Percentiles rank a stretch among this genome's conserved stretches.
These are phyloP conservation scores for Clunio marinus DNA, from an alignment of 2,888 invertebrate genomes.

Conservation along the genomic window DNA sequence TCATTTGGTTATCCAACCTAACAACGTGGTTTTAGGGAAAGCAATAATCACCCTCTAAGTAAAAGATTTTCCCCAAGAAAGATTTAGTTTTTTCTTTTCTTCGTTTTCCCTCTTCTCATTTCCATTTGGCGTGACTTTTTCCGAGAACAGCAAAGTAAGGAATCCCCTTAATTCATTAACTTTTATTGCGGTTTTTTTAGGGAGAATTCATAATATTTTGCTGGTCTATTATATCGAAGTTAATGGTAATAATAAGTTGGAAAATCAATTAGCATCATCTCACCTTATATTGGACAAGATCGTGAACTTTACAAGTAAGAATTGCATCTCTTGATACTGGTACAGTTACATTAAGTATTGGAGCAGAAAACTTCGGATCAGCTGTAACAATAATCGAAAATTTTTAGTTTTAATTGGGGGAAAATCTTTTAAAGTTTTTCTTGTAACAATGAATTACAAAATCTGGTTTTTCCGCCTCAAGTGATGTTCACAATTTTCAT, in stretches of 20 bases:
- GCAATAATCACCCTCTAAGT: constrained; percentile 13
- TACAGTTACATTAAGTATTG: constrained; percentile 77
- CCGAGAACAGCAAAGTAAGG: not conserved
- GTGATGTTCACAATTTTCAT: no score
- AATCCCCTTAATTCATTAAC: constrained; percentile 13
- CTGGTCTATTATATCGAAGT: no score
- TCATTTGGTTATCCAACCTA: not conserved
- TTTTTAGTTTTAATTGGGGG: not conserved
- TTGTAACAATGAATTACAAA: no score
- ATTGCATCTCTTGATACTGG: constrained; percentile 83
- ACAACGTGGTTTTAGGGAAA: not conserved
- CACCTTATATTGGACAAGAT: constrained; percentile 79
- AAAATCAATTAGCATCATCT: no score
- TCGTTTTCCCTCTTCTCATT: no score
- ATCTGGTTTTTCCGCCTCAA: no score
- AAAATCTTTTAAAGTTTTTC: not conserved
- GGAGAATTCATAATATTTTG: no score
- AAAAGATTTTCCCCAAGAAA: not conserved
- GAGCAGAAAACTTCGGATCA: constrained; percentile 76
- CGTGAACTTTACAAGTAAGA: constrained; percentile 76
- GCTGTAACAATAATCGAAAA: constrained; percentile 59
- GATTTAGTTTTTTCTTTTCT: not conserved
- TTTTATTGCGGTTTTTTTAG: not conserved
- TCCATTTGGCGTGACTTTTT: not conserved
- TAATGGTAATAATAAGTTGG: no score